A percentile compares a stretch with the other conserved stretches of the same genome.
These are phyloP conservation scores for Scotopteryx bipunctaria DNA, from an alignment of 2,888 invertebrate species.

Conservation along the genomic window DNA sequence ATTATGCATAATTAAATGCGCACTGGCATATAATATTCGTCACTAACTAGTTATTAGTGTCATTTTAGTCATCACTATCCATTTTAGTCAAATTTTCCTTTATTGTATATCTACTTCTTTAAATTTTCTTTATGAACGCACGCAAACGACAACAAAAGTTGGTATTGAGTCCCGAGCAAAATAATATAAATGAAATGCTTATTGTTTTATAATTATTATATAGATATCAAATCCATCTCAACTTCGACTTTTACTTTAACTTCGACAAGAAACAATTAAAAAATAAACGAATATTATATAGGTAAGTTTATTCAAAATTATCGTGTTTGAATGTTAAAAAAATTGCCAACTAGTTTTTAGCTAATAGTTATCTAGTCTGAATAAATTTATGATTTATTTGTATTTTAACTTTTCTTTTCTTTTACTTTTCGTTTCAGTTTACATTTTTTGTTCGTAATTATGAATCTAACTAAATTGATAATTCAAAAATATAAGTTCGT, in stretches of 20 bases:
- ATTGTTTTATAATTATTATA: too few species aligned
- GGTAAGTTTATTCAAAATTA: too few species aligned
- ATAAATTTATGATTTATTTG: not conserved
- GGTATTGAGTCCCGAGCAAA: constrained; percentile 24
- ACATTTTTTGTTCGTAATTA: not conserved
- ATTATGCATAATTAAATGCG: constrained; percentile 13
- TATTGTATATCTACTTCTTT: not conserved
- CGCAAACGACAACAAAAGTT: not conserved
- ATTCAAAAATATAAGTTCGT: constrained; percentile 10
- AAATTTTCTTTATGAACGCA: not conserved
- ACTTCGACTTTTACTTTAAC: too few species aligned
- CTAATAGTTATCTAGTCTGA: too few species aligned
- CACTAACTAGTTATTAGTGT: constrained; percentile 12
- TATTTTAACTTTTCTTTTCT: not conserved
- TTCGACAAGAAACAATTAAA: too few species aligned
- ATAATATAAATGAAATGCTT: too few species aligned
- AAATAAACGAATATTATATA: too few species aligned
- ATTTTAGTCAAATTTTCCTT: not conserved
- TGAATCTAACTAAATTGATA: not conserved
- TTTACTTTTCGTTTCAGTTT: not conserved
- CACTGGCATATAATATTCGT: constrained; percentile 9
- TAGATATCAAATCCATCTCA: too few species aligned
- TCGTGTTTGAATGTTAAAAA: too few species aligned
- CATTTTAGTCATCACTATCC: not conserved
- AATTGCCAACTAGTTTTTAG: too few species aligned